These are phyloP conservation scores for Catocala nupta DNA, from an alignment of 2,888 invertebrate genomes.

Conservation along the genomic window DNA sequence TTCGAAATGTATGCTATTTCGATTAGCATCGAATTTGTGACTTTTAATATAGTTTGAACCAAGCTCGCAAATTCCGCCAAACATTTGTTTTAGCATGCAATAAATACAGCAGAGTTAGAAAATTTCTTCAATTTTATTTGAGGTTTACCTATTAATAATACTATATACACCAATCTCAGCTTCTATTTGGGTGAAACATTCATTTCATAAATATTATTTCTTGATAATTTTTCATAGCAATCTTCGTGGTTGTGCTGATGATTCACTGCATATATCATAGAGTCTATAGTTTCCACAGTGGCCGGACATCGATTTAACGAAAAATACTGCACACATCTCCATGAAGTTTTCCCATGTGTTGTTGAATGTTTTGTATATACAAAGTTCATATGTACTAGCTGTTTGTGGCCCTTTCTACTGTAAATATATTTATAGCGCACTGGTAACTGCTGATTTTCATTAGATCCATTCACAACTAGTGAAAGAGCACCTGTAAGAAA, in stretches of 20 bases:
- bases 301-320: conserved; percentile 85
- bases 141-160: conserved; percentile 49
- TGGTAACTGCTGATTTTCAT: conserved; percentile 74
- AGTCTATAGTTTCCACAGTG: conserved; percentile 83
- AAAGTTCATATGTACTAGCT: conserved; percentile 85
- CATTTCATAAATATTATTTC: conserved; percentile 85
- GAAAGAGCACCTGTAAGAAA: conserved; percentile 81
- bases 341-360: conserved; percentile 84
- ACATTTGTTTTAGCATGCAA: not conserved
- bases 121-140: conserved; percentile 34
- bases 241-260: conserved; percentile 85
- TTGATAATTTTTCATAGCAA: conserved; percentile 79
- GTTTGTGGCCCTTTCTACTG: conserved; percentile 85
- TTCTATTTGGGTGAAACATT: conserved; percentile 72
- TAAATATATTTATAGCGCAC: conserved; percentile 83
- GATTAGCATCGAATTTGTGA: too few relatives aligned
- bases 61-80: too few relatives aligned
- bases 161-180: conserved; percentile 49
- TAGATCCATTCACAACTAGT: conserved; percentile 77
- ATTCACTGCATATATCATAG: conserved; percentile 82
- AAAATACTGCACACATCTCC: conserved; percentile 85
- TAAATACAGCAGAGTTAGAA: conserved; percentile 31
- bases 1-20: too few relatives aligned
- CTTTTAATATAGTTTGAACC: too few relatives aligned
- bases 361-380: conserved; percentile 86